Percentiles rank a stretch among this genome's conserved stretches.
These are phyloP conservation scores for Aplodontia rufa DNA, from an alignment of 2,113 vertebrate species.

Conservation along the genomic window DNA sequence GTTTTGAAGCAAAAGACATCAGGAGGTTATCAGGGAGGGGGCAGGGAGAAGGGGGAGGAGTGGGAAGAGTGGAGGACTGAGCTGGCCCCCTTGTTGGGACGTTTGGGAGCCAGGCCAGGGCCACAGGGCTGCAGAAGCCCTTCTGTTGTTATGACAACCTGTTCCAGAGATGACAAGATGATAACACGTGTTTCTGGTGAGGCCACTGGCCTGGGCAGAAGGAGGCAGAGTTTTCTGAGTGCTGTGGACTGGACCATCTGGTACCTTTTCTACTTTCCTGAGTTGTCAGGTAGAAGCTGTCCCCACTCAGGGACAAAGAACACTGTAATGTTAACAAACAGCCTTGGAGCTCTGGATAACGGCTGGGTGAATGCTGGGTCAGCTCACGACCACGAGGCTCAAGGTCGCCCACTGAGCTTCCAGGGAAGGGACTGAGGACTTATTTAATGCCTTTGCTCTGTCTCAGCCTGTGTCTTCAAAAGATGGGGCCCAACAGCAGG, in stretches of 20 bases:
- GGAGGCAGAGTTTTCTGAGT: not conserved
- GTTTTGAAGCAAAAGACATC: slow-evolving; percentile 67
- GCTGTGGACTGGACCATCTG: fast-evolving
- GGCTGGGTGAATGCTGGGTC: fast-evolving
- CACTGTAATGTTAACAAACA: fast-evolving
- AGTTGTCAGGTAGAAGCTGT: not conserved
- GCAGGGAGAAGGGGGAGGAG: fast-evolving
- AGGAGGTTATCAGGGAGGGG: slow-evolving; percentile 18
- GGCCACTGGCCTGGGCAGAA: not conserved
- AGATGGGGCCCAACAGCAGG: not conserved
- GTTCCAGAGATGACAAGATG: not conserved
- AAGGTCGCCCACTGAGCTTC: not conserved
- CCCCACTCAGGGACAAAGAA: not conserved
- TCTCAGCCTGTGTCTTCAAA: not conserved
- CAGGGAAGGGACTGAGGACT: not conserved
- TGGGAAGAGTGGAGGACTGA: not conserved
- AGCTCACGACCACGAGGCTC: fast-evolving
- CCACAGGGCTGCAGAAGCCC: not conserved
- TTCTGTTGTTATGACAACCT: not conserved
- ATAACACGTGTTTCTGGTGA: not conserved
- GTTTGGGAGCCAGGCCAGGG: not conserved
- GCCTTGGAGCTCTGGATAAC: not conserved
- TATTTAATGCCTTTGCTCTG: fast-evolving
- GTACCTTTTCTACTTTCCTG: not conserved
- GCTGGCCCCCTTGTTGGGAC: not conserved